These are phyloP conservation scores for Eristalis tenax DNA, from an alignment of 2,888 invertebrate species.

Conservation along the genomic window DNA sequence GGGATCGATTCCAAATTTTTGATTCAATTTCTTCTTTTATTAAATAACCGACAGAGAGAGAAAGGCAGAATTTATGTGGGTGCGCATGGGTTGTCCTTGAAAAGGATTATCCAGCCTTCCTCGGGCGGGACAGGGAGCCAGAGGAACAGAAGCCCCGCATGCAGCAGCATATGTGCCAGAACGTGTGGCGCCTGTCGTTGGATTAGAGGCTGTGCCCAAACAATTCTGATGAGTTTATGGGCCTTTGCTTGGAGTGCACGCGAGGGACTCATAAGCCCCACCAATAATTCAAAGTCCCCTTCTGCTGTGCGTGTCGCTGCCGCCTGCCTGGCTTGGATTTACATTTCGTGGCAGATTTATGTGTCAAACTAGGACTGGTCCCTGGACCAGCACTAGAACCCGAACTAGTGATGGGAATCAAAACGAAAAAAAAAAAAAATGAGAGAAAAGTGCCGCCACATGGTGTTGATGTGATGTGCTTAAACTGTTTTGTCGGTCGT, in stretches of 20 bases:
- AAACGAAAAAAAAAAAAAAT: too few species aligned
- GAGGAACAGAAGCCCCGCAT: background rate
- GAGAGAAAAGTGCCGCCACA: constrained; percentile 6
- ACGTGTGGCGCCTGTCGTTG: constrained; percentile 22
- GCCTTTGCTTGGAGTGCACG: constrained; percentile 33
- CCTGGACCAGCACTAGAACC: background rate
- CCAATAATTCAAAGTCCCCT: constrained; percentile 31
- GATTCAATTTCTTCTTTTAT: constrained; percentile 57
- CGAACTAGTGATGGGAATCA: background rate
- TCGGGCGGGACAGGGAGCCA: background rate
- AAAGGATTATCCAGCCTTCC: constrained; percentile 21
- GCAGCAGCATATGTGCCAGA: constrained; percentile 42
- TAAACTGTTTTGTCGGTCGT: constrained; percentile 24
- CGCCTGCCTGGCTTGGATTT: constrained; percentile 19
- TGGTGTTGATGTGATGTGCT: constrained; percentile 33
- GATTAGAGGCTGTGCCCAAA: constrained; percentile 1
- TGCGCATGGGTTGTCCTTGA: constrained; percentile 29
- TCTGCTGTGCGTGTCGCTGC: background rate
- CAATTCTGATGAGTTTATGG: constrained; percentile 57
- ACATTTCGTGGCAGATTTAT: constrained; percentile 45
- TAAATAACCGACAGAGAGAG: constrained; percentile 29
- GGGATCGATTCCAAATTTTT: constrained; percentile 55
- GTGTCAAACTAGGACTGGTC: background rate
- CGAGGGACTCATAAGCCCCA: constrained; percentile 35
- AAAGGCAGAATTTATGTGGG: background rate